A percentile compares a stretch with the other conserved stretches of the same genome.
Evolutionary conservation across 2,113 vertebrate species (phyloP).

Genomic region (Phaetusa simplex): DNA sequence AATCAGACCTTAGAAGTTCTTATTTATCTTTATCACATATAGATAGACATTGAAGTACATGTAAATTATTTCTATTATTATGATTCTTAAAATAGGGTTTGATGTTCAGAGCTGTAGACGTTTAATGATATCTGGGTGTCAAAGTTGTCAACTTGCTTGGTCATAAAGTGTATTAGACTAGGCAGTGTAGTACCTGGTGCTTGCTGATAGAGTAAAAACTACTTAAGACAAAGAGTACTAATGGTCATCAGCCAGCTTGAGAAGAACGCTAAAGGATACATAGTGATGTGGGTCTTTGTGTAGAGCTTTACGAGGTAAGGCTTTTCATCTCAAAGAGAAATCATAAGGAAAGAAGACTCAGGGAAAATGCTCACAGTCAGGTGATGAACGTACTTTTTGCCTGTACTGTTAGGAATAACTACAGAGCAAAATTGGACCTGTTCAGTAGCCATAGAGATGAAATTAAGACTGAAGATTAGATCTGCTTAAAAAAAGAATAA

Average conservation of each 20-base stretch:
- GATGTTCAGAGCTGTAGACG: not conserved
- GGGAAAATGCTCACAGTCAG: not conserved
- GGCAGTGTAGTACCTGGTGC: not conserved
- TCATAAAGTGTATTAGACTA: not conserved
- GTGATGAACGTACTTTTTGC: not conserved
- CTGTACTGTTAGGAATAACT: not conserved
- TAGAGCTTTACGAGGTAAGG: not conserved
- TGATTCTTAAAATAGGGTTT: not conserved
- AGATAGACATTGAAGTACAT: not conserved
- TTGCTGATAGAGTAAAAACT: not conserved
- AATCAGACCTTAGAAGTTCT: not conserved
- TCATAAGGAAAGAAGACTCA: not conserved
- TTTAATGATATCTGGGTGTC: not conserved
- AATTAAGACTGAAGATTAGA: not conserved
- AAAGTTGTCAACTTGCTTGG: not conserved
- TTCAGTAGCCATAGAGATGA: not conserved
- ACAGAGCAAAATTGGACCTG: not conserved
- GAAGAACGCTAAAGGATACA: not conserved
- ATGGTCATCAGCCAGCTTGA: not conserved
- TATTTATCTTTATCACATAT: not conserved
- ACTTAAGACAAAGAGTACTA: not conserved
- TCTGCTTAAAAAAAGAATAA: not conserved
- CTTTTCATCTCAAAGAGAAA: not conserved
- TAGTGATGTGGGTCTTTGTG: not conserved
- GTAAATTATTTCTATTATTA: not conserved